These are phyloP conservation scores for Brachionus calyciflorus DNA, from an alignment of 1,140 invertebrate species.

Conservation along the genomic window DNA sequence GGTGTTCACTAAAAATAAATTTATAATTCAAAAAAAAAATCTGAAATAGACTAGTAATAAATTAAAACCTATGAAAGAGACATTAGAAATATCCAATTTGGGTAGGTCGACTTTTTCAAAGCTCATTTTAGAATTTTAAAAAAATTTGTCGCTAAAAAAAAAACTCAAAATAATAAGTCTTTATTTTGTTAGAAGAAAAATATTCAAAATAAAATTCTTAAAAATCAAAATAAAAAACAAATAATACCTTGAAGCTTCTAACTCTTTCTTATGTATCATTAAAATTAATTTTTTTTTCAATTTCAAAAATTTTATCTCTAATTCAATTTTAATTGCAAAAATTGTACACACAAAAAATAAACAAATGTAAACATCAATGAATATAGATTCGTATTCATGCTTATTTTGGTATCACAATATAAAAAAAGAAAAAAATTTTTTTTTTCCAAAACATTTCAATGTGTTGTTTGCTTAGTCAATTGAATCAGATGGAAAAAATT, in stretches of 20 bases:
- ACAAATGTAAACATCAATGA: too few species aligned
- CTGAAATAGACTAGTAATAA: too few species aligned
- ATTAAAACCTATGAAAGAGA: conserved; percentile 21
- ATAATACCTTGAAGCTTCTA: background rate
- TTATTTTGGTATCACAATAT: too few species aligned
- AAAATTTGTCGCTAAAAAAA: too few species aligned
- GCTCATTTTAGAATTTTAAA: too few species aligned
- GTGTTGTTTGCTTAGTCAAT: too few species aligned
- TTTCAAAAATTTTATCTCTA: background rate
- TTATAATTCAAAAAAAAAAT: background rate
- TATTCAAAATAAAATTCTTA: background rate
- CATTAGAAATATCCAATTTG: conserved; percentile 32
- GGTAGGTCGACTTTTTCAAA: conserved; percentile 17
- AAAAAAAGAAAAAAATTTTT: too few species aligned
- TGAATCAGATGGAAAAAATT: too few species aligned
- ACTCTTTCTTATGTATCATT: conserved; percentile 3
- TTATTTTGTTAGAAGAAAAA: background rate
- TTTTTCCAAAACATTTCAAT: too few species aligned
- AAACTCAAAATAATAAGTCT: background rate
- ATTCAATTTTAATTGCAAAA: conserved; percentile 7
- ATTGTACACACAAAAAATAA: too few species aligned
- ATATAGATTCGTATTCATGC: too few species aligned
- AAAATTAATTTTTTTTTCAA: conserved; percentile 5
- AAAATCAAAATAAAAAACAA: background rate
- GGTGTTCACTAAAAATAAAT: background rate